Conservation (phyloP, 2,888 invertebrate genomes). For the Drosophila subsilvestris region DNA sequence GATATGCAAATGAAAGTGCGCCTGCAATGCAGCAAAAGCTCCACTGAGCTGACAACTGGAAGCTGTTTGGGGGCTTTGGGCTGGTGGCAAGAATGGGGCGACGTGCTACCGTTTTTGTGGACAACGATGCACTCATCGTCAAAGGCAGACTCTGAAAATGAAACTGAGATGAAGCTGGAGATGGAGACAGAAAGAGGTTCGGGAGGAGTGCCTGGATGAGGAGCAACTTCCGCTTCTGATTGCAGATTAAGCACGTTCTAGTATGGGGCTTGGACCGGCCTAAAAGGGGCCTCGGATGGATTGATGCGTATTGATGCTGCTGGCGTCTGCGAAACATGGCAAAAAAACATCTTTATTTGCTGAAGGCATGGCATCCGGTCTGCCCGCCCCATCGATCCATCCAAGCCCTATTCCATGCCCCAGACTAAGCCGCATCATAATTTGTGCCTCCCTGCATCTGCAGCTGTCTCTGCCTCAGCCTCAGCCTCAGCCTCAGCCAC, state of each 20-base stretch:
- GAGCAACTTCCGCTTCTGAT: slow-evolving; percentile 77
- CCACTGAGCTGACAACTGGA: slow-evolving; percentile 46
- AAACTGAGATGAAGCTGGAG: slow-evolving; percentile 27
- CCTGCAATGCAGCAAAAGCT: slow-evolving; percentile 72
- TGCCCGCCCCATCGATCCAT: slow-evolving; percentile 1
- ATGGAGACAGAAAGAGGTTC: slow-evolving; percentile 1
- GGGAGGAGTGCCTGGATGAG: slow-evolving; percentile 17
- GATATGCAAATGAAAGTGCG: slow-evolving; percentile 78
- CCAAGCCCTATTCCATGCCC: slow-evolving; percentile 25
- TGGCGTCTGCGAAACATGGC: slow-evolving; percentile 62
- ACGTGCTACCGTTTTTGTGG: slow-evolving; percentile 43
- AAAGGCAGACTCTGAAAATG: slow-evolving; percentile 39
- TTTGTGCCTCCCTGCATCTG: slow-evolving; percentile 19
- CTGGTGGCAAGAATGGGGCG: slow-evolving; percentile 20
- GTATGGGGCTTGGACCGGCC: slow-evolving; percentile 42
- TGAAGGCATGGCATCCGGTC: slow-evolving; percentile 59
- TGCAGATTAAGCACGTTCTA: slow-evolving; percentile 80
- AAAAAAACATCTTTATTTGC: slow-evolving; percentile 71
- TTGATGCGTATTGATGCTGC: slow-evolving; percentile 78
- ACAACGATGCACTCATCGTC: slow-evolving; percentile 59
- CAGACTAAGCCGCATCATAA: slow-evolving; percentile 54
- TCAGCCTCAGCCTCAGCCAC: background rate
- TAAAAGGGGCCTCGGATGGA: slow-evolving; percentile 23
- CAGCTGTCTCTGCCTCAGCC: background rate
- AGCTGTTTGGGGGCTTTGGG: slow-evolving; percentile 34